phyloP scores from a whole-genome alignment of 2,113 vertebrate species.

The Sebastes fasciatus region DNA sequence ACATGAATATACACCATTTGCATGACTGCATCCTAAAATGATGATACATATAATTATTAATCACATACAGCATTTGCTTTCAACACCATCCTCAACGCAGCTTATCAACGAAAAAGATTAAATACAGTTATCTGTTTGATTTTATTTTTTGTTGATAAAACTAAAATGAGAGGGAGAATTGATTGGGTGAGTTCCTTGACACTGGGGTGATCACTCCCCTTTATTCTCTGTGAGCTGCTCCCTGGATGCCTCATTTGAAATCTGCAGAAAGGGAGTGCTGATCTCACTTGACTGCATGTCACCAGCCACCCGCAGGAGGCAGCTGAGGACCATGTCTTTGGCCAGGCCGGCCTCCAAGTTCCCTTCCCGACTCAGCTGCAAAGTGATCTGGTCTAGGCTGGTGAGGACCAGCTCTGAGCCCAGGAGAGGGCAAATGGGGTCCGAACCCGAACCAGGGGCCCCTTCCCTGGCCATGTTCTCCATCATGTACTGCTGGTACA shows the following conservation, averaged over 20 bases:
- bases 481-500: slow-evolving; percentile 95
- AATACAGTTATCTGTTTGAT: not conserved
- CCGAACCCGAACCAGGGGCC: slow-evolving; percentile 27
- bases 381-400: slow-evolving; percentile 93
- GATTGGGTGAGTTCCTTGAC: slow-evolving; percentile 14
- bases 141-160: not conserved
- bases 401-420: slow-evolving; percentile 92
- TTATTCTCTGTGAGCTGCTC: slow-evolving; percentile 55
- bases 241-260: slow-evolving; percentile 84
- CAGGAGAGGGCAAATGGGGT: slow-evolving; percentile 88
- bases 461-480: slow-evolving; percentile 84
- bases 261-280: slow-evolving; percentile 94
- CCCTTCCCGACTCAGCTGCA: slow-evolving; percentile 91
- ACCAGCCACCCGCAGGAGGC: slow-evolving; percentile 89
- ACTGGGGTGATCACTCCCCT: slow-evolving; percentile 12
- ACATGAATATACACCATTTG: not conserved
- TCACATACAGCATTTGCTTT: not conserved
- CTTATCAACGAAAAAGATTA: slow-evolving; percentile 9
- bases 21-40: too few species aligned
- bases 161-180: slow-evolving; percentile 19
- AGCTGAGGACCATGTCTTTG: slow-evolving; percentile 95
- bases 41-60: not conserved
- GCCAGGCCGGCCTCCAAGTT: slow-evolving; percentile 91
- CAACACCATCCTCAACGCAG: not conserved
- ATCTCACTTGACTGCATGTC: slow-evolving; percentile 91